A percentile compares a stretch with the other conserved stretches of the same genome.
These are phyloP conservation scores for human DNA, from an alignment of 2,113 vertebrate species.

Conservation along the genomic window DNA sequence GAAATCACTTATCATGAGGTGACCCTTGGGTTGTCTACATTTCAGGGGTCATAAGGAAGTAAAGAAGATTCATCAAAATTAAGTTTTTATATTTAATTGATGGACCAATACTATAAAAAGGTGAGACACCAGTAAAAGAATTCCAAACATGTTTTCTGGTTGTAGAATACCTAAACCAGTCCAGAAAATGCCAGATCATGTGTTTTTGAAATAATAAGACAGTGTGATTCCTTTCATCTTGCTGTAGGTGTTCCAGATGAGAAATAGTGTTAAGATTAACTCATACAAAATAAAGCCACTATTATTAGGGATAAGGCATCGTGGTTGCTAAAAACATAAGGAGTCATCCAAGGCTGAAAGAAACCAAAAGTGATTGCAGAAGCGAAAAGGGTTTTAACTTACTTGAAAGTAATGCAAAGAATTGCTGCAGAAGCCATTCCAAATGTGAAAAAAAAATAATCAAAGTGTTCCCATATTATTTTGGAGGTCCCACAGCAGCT, in stretches of 20 bases:
- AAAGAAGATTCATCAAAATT: neutral
- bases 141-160: neutral
- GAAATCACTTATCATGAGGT: neutral
- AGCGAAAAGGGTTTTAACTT: neutral
- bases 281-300: neutral
- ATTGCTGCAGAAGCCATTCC: neutral
- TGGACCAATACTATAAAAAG: neutral
- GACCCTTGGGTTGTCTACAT: neutral
- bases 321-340: neutral
- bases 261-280: neutral
- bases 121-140: neutral
- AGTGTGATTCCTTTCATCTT: neutral
- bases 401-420: neutral
- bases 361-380: neutral
- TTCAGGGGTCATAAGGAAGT: neutral
- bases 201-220: slow-evolving; percentile 3
- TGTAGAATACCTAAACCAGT: neutral
- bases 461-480: neutral
- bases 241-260: neutral
- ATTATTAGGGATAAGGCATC: neutral
- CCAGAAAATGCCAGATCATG: neutral
- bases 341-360: neutral
- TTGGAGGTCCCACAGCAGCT: neutral
- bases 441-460: neutral
- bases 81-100: neutral